A percentile compares a stretch with the other conserved stretches of the same genome.
Evolutionary conservation across 30 jellyfish, hydroid and myxozoan genomes (phyloP).

Genomic region (Phacellophora camtschatica): DNA sequence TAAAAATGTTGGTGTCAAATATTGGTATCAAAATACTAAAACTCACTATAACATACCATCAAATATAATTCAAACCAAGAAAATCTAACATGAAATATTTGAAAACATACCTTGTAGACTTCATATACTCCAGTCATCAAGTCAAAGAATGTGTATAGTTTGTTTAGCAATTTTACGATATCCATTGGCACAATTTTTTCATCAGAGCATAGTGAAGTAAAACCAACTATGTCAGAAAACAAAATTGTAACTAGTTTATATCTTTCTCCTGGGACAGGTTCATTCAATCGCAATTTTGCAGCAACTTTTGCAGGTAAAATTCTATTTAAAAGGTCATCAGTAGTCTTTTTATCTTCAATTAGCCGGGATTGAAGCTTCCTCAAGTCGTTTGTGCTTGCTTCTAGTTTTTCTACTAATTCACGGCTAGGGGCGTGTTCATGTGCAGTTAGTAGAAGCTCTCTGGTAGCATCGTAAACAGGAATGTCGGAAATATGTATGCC

Average conservation of each 20-base stretch:
- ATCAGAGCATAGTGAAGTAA: conserved; percentile 81
- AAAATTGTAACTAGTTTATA: conserved; percentile 70
- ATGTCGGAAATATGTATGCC: conserved; percentile 71
- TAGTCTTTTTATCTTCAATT: conserved; percentile 66
- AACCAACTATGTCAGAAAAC: conserved; percentile 87
- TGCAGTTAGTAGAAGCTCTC: conserved; percentile 76
- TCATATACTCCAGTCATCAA: conserved; percentile 72
- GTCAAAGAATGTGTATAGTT: conserved; percentile 78
- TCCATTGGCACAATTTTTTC: conserved; percentile 92
- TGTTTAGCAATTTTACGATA: conserved; percentile 72
- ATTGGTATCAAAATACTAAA: too few species aligned
- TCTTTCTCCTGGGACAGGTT: conserved; percentile 82
- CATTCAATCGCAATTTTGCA: conserved; percentile 63
- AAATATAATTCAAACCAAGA: background rate
- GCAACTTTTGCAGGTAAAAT: conserved; percentile 81
- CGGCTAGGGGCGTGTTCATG: conserved; percentile 75
- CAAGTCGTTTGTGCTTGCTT: conserved; percentile 64
- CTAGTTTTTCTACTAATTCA: conserved; percentile 73
- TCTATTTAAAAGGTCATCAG: conserved; percentile 78
- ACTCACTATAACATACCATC: too few species aligned
- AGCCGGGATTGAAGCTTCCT: conserved; percentile 63
- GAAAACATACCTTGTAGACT: conserved; percentile 72
- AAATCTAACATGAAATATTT: background rate
- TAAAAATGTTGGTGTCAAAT: too few species aligned
- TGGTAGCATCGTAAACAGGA: conserved; percentile 82